Conservation (phyloP, 2,797 vertebrate genomes). For the Arrhamphus sclerolepis region DNA sequence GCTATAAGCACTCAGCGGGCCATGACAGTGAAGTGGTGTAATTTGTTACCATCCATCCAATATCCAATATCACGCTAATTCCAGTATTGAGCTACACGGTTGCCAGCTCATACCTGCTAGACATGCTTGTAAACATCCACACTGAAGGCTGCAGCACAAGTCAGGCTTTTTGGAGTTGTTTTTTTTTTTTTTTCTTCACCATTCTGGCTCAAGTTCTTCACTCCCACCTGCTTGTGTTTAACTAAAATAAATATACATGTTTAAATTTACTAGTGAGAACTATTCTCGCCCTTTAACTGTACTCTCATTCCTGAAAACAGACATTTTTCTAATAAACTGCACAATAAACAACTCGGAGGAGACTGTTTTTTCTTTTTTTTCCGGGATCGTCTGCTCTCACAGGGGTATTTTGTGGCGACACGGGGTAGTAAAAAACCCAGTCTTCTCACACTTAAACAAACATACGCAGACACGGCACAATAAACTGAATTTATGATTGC, state of each 20-base stretch:
- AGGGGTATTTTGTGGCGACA: conserved; percentile 41
- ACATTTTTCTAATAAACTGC: conserved; percentile 51
- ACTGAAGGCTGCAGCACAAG: conserved; percentile 6
- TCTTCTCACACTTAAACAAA: conserved; percentile 59
- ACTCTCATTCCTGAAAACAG: conserved; percentile 40
- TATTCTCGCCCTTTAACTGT: conserved; percentile 38
- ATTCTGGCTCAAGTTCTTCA: conserved; percentile 6
- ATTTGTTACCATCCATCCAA: conserved; percentile 57
- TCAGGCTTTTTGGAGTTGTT: not conserved
- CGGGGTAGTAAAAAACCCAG: conserved; percentile 53
- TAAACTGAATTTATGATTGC: conserved; percentile 64
- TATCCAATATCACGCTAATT: conserved; percentile 59
- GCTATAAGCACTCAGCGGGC: conserved; percentile 55
- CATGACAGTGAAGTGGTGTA: conserved; percentile 61
- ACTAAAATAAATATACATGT: conserved; percentile 24
- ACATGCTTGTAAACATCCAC: conserved; percentile 14
- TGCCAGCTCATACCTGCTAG: conserved; percentile 27
- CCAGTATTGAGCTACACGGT: conserved; percentile 43
- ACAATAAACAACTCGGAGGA: conserved; percentile 43
- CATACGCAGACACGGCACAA: conserved; percentile 46
- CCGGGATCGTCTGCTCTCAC: conserved; percentile 40
- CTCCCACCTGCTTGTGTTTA: conserved; percentile 38
- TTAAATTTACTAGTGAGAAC: conserved; percentile 47
- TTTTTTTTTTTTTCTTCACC: too few species aligned
- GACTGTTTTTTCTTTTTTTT: conserved; percentile 19